phyloP scores from a whole-genome alignment of 2,113 vertebrate genomes.

The Myotis yumanensis region DNA sequence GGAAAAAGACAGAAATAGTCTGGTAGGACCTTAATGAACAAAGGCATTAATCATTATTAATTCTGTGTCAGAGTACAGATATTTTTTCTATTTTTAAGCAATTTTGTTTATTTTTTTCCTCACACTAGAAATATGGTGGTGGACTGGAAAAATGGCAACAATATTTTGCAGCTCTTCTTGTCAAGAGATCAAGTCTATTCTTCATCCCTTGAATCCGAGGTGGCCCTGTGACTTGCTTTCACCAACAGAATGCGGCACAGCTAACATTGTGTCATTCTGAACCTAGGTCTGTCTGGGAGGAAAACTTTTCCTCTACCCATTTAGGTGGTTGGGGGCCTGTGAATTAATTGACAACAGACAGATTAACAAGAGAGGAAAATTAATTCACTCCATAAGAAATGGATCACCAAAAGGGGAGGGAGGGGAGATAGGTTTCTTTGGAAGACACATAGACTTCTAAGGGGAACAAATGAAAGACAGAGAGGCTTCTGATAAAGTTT shows the following conservation, averaged over 20 bases:
- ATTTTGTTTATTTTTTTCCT: conserved; percentile 18
- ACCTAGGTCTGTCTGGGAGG: neutral
- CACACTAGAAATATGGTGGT: neutral
- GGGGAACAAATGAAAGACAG: neutral
- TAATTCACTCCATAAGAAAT: neutral
- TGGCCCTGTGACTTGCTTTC: neutral
- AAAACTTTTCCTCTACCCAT: neutral
- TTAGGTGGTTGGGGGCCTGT: neutral
- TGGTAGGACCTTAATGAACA: neutral
- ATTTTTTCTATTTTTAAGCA: neutral
- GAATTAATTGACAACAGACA: neutral
- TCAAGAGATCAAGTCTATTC: neutral
- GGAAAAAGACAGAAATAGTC: neutral
- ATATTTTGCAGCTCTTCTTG: neutral
- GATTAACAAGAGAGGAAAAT: neutral
- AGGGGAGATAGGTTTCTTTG: neutral
- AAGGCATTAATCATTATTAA: neutral
- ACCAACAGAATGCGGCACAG: neutral
- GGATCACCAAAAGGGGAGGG: neutral
- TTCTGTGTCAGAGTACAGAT: neutral
- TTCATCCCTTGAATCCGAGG: neutral
- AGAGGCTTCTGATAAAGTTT: neutral
- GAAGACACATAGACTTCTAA: neutral
- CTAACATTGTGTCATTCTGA: neutral
- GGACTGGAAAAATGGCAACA: neutral